Evolutionary conservation across 2,797 vertebrate genomes (phyloP), one percentile per base, ranked within the genome.

Genomic region (Danio kyathit): DNA sequence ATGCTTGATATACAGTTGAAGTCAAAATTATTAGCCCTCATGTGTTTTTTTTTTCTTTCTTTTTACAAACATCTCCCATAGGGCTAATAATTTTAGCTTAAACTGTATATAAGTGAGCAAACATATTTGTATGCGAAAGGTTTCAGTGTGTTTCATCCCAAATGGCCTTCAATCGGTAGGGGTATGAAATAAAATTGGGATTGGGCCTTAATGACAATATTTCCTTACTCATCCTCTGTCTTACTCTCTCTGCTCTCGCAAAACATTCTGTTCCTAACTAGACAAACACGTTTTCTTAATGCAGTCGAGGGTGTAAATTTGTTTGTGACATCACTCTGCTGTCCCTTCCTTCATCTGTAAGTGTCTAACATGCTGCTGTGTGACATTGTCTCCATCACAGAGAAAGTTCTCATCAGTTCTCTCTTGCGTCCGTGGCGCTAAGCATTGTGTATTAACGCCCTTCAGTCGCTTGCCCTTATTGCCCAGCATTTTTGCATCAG

Each of bases 401-500:
- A 38, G 46, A 80, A 82, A 44, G 60, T 48, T 76, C 38, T 66
- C 73, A 69, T 69, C 41, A 65, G 40, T 74, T 77, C 70, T 59
- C 70, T 74, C 59, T 12, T 54, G 61, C 59, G 56, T 80, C 71
- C 49, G 74, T 65, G 70, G 81, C 79, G 79, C 76, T 80, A 82
- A 64, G 56, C 59, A 65, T 69, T 38, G 43, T 46, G 84, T 29
- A 29, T 70, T 77, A 85, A 87, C 78, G 56, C 86, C 80, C 83
- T 54, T 84, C 60, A 60, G 76, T 83, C 76, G 64, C 81, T 83
- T 63, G 51, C 56, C 70, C 80, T 51, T 70, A 79, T 48, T 80
- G 74, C 74, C 67, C 76, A 72, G 81, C 79, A 67, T 78, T 79
- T 81, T 83, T 87, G 84, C 81, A 84, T 87, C 70, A 71, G 60